A percentile compares a stretch with the other conserved stretches of the same genome.
Evolutionary conservation across 1,140 invertebrate genomes (phyloP).

Genomic region (Orius insidiosus): DNA sequence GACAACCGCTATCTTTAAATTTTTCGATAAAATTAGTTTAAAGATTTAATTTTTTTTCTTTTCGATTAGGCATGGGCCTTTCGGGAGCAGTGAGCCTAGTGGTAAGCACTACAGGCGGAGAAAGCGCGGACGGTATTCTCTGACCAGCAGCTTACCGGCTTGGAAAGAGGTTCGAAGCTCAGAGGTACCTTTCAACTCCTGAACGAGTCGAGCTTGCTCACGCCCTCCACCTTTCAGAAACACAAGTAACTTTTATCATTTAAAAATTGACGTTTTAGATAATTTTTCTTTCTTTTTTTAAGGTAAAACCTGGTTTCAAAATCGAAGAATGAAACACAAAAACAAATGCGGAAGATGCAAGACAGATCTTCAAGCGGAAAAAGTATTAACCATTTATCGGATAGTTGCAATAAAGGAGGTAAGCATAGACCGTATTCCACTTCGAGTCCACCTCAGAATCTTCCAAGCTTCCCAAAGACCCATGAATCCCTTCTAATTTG

Average conservation of each 20-base stretch:
- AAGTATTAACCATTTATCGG: conserved; percentile 26
- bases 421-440: too few species aligned
- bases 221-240: conserved; percentile 83
- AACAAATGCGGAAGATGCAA: conserved; percentile 60
- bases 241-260: conserved; percentile 45
- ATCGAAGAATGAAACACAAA: conserved; percentile 93
- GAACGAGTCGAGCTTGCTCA: conserved; percentile 89
- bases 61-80: too few species aligned
- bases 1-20: too few species aligned
- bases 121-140: conserved; percentile 96
- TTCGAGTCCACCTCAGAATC: too few species aligned
- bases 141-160: conserved; percentile 85
- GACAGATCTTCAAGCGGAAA: conserved; percentile 18
- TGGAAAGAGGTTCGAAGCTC: conserved; percentile 90
- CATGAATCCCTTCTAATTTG: too few species aligned
- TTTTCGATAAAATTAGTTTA: too few species aligned
- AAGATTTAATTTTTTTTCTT: too few species aligned
- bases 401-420: conserved; percentile 25
- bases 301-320: conserved; percentile 94
- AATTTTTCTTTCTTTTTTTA: not conserved
- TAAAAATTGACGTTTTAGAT: not conserved
- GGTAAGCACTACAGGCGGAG: conserved; percentile 79
- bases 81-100: conserved; percentile 35
- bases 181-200: conserved; percentile 91
- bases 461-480: too few species aligned